Percentiles rank a stretch among this genome's conserved stretches.
Evolutionary conservation across 30 jellyfish, hydroid and myxozoan genomes (phyloP).

Genomic region (Rhopilema esculentum): DNA sequence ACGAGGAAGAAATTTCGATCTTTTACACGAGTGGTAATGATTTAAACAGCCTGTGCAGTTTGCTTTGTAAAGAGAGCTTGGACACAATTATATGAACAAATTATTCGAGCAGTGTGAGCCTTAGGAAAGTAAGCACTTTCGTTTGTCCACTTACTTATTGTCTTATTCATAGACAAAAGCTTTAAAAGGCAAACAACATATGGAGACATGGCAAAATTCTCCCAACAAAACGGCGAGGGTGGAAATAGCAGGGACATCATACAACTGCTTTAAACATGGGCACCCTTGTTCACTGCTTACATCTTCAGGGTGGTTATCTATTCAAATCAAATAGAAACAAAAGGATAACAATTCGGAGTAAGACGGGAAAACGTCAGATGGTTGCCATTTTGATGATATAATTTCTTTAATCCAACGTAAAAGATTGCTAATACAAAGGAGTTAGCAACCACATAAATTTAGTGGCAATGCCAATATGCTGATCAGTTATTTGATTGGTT

Average conservation of each 20-base stretch:
- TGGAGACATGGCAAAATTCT: constrained; percentile 74
- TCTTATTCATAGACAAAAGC: constrained; percentile 67
- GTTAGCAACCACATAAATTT: background rate
- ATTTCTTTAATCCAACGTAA: constrained; percentile 32
- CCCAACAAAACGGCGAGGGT: constrained; percentile 89
- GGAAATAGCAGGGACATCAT: constrained; percentile 66
- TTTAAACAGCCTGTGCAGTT: constrained; percentile 79
- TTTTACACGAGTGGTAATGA: constrained; percentile 42
- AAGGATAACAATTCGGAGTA: constrained; percentile 26
- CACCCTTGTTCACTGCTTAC: constrained; percentile 64
- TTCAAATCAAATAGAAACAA: constrained; percentile 43
- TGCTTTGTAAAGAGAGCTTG: constrained; percentile 48
- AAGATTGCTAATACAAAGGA: constrained; percentile 32
- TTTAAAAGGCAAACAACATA: constrained; percentile 77
- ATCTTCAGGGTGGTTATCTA: constrained; percentile 16
- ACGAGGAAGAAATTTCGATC: constrained; percentile 64
- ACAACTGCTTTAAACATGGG: constrained; percentile 26
- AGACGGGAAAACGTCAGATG: constrained; percentile 87
- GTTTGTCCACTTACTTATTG: constrained; percentile 69
- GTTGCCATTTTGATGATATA: constrained; percentile 16
- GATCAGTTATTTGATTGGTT: constrained; percentile 45
- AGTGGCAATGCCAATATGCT: background rate
- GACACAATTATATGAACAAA: constrained; percentile 54
- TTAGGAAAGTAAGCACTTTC: constrained; percentile 53
- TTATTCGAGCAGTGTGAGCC: constrained; percentile 69